Base-by-base conservation (phyloP, 2,113 vertebrate species). In the Hydrochoerus hydrochaeris region DNA sequence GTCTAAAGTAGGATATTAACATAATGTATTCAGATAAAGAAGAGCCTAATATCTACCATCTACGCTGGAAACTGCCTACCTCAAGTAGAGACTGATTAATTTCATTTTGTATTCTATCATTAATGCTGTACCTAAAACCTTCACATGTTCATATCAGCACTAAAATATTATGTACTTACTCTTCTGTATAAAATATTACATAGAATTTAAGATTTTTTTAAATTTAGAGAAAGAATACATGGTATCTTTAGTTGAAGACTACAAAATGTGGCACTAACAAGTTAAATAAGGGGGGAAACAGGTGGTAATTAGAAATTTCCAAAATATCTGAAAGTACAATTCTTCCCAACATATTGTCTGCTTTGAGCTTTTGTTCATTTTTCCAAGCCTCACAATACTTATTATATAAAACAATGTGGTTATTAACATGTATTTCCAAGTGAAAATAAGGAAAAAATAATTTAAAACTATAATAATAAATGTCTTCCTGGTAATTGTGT, bases 21-120 rank as follows among this genome's bases (percentile, higher is more conserved):
- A n/a, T 71, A n/a, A 32, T 41, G 16, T 69, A 44, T 19, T 85
- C n/a, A 78, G 38, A 22, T 41, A 90, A 69, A 71, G 22, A 82
- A 91, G 60, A 75, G 78, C n/a, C 49, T 78, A 84, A 80, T 88
- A 82, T 65, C 63, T 78, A 52, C 52, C 38, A 85, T 93, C 44
- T 93, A 71, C 35, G 41, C 35, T 81, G 26, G 22, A 89, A 93
- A 91, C 41, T 46, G 30, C 62, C 41, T 90, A 75, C 26, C 69
- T 69, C 62, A 91, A 71, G 32, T 73, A 91, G n/a, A 62, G 81
- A 67, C 38, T 1, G 17, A 85, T 78, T 78, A 87, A 20, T 26
- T 89, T 90, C 14, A 28, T 90, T 93, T 90, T 90, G 85, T 35
- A 63, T 75, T 67, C 28, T 32, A 73, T 26, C 35, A 83, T 49